Conservation (phyloP, 2,113 vertebrate genomes). For the Petromus typicus region DNA sequence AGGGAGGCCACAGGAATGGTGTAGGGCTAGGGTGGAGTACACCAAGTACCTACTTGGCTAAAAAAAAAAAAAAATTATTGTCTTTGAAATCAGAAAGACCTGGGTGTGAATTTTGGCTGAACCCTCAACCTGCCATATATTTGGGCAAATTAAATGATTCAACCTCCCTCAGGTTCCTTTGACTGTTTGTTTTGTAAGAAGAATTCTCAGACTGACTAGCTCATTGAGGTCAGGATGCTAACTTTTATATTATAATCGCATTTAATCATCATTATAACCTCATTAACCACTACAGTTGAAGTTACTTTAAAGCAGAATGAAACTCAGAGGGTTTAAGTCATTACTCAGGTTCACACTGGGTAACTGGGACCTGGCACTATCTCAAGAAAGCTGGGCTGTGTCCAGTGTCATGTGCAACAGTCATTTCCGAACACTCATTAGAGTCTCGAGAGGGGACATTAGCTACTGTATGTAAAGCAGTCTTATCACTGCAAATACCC, state of each 20-base stretch:
- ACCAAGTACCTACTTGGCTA: background rate
- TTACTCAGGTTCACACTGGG: background rate
- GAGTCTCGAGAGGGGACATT: background rate
- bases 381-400: background rate
- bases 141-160: constrained; percentile 12
- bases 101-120: background rate
- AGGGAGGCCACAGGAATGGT: accelerated
- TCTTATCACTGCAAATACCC: background rate
- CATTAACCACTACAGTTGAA: background rate
- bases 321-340: background rate
- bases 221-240: background rate
- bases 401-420: background rate
- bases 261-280: background rate
- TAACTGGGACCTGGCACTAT: background rate
- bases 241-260: background rate
- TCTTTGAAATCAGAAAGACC: background rate
- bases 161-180: background rate
- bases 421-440: background rate
- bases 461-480: background rate
- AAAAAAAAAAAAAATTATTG: background rate
- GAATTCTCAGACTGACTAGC: background rate
- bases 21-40: accelerated
- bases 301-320: background rate
- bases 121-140: background rate
- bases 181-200: background rate